phyloP scores from a whole-genome alignment of 1,140 invertebrate genomes.

The Hylyphantes graminicola region DNA sequence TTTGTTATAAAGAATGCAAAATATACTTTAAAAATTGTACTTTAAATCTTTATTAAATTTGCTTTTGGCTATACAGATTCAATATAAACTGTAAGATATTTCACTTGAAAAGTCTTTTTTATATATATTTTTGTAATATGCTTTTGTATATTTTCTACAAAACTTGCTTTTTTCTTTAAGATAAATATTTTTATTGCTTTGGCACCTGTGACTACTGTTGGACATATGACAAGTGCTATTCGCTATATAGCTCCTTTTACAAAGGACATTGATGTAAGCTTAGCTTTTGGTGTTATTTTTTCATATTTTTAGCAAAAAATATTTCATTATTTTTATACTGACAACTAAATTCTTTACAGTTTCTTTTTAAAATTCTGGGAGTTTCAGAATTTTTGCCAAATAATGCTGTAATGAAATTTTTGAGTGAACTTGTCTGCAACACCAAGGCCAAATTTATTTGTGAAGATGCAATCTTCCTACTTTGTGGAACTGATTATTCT shows the following conservation, averaged over 20 bases:
- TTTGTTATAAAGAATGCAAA: too few species aligned
- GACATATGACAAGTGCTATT: conserved; percentile 77
- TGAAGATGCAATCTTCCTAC: conserved; percentile 63
- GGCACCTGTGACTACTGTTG: conserved; percentile 80
- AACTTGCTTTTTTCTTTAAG: conserved; percentile 19
- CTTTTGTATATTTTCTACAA: too few species aligned
- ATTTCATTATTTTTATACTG: not conserved
- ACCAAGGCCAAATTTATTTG: conserved; percentile 58
- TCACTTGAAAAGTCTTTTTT: too few species aligned
- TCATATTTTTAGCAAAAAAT: not conserved
- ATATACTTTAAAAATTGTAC: too few species aligned
- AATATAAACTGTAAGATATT: too few species aligned
- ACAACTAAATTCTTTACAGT: conserved; percentile 66
- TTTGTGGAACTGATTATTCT: conserved; percentile 62
- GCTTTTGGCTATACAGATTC: too few species aligned
- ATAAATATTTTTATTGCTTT: conserved; percentile 73
- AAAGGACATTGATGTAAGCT: conserved; percentile 65
- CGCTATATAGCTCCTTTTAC: conserved; percentile 66
- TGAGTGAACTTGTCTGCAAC: conserved; percentile 73
- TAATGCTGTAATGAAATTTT: conserved; percentile 72
- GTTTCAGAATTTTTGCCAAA: conserved; percentile 77
- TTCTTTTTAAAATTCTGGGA: conserved; percentile 73
- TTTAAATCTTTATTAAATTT: too few species aligned
- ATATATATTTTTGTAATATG: too few species aligned
- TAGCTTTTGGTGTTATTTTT: not conserved